These are phyloP conservation scores for Bombus waltoni DNA, from an alignment of 1,140 invertebrate genomes.

Conservation along the genomic window DNA sequence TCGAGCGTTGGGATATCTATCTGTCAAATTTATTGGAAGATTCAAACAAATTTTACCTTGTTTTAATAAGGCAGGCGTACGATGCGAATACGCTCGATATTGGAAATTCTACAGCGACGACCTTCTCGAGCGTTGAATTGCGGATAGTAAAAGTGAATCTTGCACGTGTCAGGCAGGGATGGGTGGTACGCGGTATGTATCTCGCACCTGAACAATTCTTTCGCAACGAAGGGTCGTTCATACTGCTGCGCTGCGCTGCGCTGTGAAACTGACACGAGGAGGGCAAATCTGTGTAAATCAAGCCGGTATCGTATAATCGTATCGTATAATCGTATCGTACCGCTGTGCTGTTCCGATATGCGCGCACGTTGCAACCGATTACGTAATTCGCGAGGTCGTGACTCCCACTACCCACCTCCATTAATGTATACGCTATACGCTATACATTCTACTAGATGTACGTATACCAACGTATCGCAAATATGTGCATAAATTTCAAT, in stretches of 20 bases:
- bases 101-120: too few relatives aligned
- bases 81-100: too few relatives aligned
- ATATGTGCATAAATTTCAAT: conserved; percentile 3
- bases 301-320: conserved; percentile 27
- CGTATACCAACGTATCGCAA: conserved; percentile 6
- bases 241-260: not conserved
- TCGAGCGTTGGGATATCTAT: too few relatives aligned
- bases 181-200: conserved; percentile 6
- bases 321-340: conserved; percentile 23
- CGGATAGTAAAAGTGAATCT: conserved; percentile 43
- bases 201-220: conserved; percentile 1
- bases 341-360: conserved; percentile 34
- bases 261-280: too few relatives aligned
- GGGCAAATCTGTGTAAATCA: conserved; percentile 47
- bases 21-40: not conserved
- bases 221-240: not conserved
- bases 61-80: too few relatives aligned
- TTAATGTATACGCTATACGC: conserved; percentile 35
- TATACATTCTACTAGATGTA: conserved; percentile 19
- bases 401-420: conserved; percentile 53
- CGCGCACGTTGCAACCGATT: conserved; percentile 53
- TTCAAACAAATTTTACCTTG: not conserved
- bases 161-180: conserved; percentile 23
- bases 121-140: too few relatives aligned
- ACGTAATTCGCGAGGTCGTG: conserved; percentile 66